These are phyloP conservation scores for Drosophila pegasa DNA, from an alignment of 2,888 invertebrate genomes.

Conservation along the genomic window DNA sequence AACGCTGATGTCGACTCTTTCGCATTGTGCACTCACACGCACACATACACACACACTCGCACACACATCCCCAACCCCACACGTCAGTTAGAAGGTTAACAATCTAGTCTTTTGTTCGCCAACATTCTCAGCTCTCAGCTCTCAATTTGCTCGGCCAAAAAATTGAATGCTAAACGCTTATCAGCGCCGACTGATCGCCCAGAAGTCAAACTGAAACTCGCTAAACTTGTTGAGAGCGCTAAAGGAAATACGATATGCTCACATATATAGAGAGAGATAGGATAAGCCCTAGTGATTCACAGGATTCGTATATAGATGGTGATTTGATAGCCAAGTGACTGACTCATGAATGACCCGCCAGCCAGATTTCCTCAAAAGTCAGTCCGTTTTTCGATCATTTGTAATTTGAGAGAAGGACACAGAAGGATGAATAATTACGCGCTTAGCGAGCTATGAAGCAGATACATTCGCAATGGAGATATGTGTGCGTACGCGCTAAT, in stretches of 20 bases:
- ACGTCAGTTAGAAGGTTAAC: constrained; percentile 65
- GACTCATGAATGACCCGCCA: constrained; percentile 49
- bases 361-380: constrained; percentile 73
- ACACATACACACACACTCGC: background rate
- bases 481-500: constrained; percentile 62
- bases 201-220: constrained; percentile 81
- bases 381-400: constrained; percentile 52
- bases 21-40: constrained; percentile 36
- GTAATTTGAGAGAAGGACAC: constrained; percentile 52
- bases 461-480: background rate
- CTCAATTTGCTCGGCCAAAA: constrained; percentile 29
- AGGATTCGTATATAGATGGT: constrained; percentile 59
- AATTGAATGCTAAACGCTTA: constrained; percentile 76
- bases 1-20: constrained; percentile 67
- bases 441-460: constrained; percentile 15
- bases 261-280: constrained; percentile 14
- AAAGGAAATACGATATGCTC: constrained; percentile 71
- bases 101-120: constrained; percentile 49
- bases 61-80: constrained; percentile 3
- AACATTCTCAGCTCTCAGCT: constrained; percentile 26
- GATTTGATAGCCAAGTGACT: constrained; percentile 67
- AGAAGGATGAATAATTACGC: constrained; percentile 44
- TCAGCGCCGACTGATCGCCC: constrained; percentile 73
- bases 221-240: constrained; percentile 79
- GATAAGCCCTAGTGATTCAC: constrained; percentile 37